Evolutionary conservation across 2,888 invertebrate genomes (phyloP), one percentile per base, ranked within the genome.

Genomic region (Ennomos quercinarius): DNA sequence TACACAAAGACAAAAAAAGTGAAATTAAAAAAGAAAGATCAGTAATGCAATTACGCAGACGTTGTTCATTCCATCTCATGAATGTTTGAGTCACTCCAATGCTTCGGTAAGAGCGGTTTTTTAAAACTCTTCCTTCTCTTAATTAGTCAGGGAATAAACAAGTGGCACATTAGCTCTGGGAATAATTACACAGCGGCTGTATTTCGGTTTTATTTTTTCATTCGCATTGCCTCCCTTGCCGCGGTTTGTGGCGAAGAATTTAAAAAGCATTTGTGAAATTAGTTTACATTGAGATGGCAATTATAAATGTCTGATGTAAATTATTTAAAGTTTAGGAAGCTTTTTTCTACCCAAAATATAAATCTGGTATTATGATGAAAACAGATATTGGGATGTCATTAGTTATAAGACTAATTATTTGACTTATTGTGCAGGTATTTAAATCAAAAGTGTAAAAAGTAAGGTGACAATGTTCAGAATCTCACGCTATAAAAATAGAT

Each of bases 131-230:
- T 87, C 84, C 85, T 86, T 79, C 82, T 86, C 88, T 89, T 91
- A 92, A 91, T 92, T 92, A 90, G 90, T 86, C 86, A 78, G 84
- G 87, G 90, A 86, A 90, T 90, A 91, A 91, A 89, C 91, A 90
- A 89, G 85, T 81, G 88, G 87, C 87, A 87, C 87, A 90, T 91
- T 91, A 89, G 88, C 91, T 87, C 81, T 88, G 84, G 80, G 82
- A 85, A 91, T 91, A 91, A 92, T 91, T 92, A 87, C 89, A 80
- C 79, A 71, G 78, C 74, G 80, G 86, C 80, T 77, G 83, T 79
- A 78, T 78, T 77, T 75, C 77, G 73, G 81, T 77, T 73, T 75
- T 68, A 50, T 55, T 60, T 75, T 79, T 78, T 72, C 68, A 76
- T 80, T 80, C 75, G 68, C 71, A 76, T 74, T 74, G 61, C 70